These are phyloP conservation scores for Phymastichus coffea DNA, from an alignment of 1,140 invertebrate genomes.

Conservation along the genomic window DNA sequence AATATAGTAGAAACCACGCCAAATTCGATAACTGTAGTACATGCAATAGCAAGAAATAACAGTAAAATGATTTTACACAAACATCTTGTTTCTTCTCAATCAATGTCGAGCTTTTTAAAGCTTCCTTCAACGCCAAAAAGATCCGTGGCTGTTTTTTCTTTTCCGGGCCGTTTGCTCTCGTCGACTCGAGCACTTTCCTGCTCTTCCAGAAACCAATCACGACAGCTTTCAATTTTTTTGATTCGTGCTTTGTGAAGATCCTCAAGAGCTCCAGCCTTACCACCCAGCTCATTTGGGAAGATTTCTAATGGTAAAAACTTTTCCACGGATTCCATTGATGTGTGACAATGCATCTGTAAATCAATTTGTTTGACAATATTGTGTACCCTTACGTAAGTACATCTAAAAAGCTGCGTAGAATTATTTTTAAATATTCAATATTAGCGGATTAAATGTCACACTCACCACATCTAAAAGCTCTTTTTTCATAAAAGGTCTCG, in stretches of 20 bases:
- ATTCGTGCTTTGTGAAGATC: constrained; percentile 37
- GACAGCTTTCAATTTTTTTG: constrained; percentile 51
- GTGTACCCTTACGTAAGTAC: no score
- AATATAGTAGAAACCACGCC: neutral
- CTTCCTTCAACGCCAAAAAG: constrained; percentile 70
- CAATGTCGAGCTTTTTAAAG: constrained; percentile 72
- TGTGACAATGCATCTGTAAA: constrained; percentile 53
- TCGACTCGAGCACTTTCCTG: constrained; percentile 61
- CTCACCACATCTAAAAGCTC: constrained; percentile 61
- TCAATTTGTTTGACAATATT: neutral
- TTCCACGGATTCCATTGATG: constrained; percentile 44
- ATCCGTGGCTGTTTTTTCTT: constrained; percentile 63
- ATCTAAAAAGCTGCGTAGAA: neutral
- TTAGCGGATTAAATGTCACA: no score
- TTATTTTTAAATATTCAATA: no score
- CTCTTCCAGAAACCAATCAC: constrained; percentile 58
- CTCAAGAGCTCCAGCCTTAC: constrained; percentile 46
- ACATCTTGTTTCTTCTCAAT: no score
- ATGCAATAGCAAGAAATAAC: no score
- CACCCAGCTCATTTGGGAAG: constrained; percentile 62
- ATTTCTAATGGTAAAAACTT: constrained; percentile 50
- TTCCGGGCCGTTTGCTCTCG: constrained; percentile 64
- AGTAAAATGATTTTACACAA: no score
- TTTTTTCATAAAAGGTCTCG: constrained; percentile 72
- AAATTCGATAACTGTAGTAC: no score